Evolutionary conservation across 2,797 vertebrate species (phyloP), one percentile per base, ranked within the genome.

Genomic region (Mus caroli): DNA sequence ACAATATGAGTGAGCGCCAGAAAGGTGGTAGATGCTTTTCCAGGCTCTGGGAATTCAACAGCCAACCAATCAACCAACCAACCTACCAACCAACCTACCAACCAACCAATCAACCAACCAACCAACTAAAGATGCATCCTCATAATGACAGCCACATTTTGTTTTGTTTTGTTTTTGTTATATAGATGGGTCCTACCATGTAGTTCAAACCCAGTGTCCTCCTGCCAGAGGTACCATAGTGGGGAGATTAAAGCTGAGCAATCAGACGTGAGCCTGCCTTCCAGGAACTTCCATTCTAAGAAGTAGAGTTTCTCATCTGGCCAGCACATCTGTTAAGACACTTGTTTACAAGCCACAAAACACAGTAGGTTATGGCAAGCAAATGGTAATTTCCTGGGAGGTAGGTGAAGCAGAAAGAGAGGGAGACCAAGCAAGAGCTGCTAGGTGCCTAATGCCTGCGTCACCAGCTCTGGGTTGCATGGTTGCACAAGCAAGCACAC

Each of bases 241-340:
- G 40, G 58, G 19, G 40, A 56, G 19, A 77, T 15, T 89, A 17
- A 0, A 46, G 13, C 2, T 34, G 15, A 86, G 50, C n/a, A n/a
- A 15, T 60, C 40, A 19, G 28, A 67, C 8, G 1, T 2, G 13
- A 0, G 4, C 73, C 60, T 58, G 12, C 5, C 60, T 34, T 43
- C 40, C 10, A 6, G 37, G 52, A 20, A 5, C 17, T 85, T 64
- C 20, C 26, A 7, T 13, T 82, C 37, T 19, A 46, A 3, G 1
- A 46, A 4, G 19, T 0, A 22, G 17, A n/a, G 12, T n/a, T 34
- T 24, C n/a, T 24, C 31, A 46, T 26, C 15, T 8, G 9, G 1
- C 31, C 24, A 40, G 34, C 19, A n/a, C 1, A 3, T 50, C 54
- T 11, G 11, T 83, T 82, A 52, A 19, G 10, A 24, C 12, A 34